These are phyloP conservation scores for Tarsius wallacei DNA, from an alignment of 2,797 vertebrate species.

Conservation along the genomic window DNA sequence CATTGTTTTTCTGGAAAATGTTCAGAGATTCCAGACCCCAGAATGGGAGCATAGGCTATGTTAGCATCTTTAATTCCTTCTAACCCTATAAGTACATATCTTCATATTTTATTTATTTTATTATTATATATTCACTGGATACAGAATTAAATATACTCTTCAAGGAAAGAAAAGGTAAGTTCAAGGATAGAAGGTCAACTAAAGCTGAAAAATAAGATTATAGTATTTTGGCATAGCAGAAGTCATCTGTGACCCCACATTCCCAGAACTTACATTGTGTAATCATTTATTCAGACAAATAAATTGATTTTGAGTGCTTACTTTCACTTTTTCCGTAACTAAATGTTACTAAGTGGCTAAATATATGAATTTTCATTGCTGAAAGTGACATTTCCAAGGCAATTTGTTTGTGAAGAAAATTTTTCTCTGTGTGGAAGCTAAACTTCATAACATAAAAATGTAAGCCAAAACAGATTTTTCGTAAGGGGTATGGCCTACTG, in stretches of 20 bases:
- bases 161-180: neutral
- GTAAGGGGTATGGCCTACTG: neutral
- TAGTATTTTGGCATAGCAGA: neutral
- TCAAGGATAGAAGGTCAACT: neutral
- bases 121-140: neutral
- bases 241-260: neutral
- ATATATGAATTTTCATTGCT: slow-evolving; percentile 26
- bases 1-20: neutral
- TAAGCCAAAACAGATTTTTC: neutral
- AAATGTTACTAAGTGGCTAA: neutral
- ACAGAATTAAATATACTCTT: neutral
- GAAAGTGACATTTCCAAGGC: slow-evolving; percentile 7
- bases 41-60: neutral
- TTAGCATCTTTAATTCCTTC: neutral
- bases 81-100: neutral
- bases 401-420: neutral
- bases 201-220: slow-evolving; percentile 45
- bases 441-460: neutral
- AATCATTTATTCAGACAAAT: slow-evolving; percentile 29
- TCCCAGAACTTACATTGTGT: neutral
- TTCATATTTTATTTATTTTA: neutral
- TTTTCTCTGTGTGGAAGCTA: neutral
- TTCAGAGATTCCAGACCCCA: neutral
- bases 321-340: slow-evolving; percentile 11
- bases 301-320: neutral